Evolutionary conservation across 2,113 vertebrate genomes (phyloP), one percentile per base, ranked within the genome.

Genomic region (Oriolus oriolus): DNA sequence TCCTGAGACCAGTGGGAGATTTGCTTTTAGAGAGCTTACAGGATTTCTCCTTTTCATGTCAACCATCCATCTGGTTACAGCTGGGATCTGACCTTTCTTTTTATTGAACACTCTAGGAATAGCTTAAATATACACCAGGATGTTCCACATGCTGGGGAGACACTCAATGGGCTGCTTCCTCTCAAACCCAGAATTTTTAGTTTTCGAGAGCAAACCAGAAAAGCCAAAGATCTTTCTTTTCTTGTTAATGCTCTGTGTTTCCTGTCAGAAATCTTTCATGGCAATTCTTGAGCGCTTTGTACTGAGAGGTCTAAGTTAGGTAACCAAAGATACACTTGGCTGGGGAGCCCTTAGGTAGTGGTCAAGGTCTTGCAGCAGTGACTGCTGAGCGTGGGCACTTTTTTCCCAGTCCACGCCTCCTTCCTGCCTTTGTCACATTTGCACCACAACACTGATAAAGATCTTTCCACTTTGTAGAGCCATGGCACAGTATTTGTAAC

Each of bases 1-100:
- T 96, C 90, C 85, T 41, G 68, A 88, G 82, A 85, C 63, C 88
- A 53, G 73, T 20, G 49, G 80, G 79, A 92, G 60, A 81, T 95
- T 49, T 68, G 64, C 37, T 75, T 92, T 91, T 52, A 61, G 64
- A 90, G 64, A 81, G 37, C 87, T 88, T 86, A n/a, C 41, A 60
- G 69, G 23, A n/a, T 78, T 94, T 87, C 56, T 88, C 53, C 84
- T 81, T 90, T 81, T 77, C 64, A 77, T 13, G 2, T 68, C 71
- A 92, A 30, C 21, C 20, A 88, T 84, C 79, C 44, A 26, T 59
- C 39, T 75, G 56, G 44, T 60, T 90, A 45, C 56, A 86, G 76
- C 49, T 89, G 42, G 31, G 47, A 33, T 64, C 60, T 90, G 69
- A 81, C 47, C 80, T 87, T 93, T 79, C 22, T 31, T 94, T 90